Evolutionary conservation across 2,797 vertebrate species (phyloP), one percentile per base, ranked within the genome.

Genomic region (Sebastes nivosus): DNA sequence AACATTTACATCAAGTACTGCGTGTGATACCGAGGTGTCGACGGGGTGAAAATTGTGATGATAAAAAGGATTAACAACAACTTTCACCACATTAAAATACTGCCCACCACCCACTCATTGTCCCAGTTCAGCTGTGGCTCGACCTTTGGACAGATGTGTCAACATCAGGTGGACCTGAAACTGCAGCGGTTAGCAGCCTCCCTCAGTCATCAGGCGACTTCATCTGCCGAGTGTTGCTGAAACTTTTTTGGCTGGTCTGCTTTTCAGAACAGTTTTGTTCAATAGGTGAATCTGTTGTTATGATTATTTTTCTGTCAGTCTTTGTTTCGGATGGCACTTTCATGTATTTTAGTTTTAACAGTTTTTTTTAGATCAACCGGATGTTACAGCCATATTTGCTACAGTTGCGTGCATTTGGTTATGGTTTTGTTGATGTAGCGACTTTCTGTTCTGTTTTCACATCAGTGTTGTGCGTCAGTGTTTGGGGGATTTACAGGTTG

Each of bases 121-220:
- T 52, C 58, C n/a, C 60, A 30, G 38, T 52, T 65, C 29, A 67
- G 60, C 36, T 36, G 65, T 14, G 16, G 55, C 20, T 46, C 59
- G 67, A 93, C 83, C 92, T 93, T 92, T 93, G 91, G 85, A 89
- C 83, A 2, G 81, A 86, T 67, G 73, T 77, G 82, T 84, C 65
- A 25, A 70, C 75, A 80, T 84, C 68, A 71, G 72, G 83, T 54
- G 61, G 84, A 78, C 63, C 30, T 76, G 52, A 68, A 60, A 42
- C 68, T 68, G 25, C 70, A 11, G 77, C 16, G 16, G 66, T 69
- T 42, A 29, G 50, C 34, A 69, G 72, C 71, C 16, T n/a, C 80
- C 29, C 30, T 85, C 83, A 80, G 54, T 85, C 67, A 52, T 76
- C 69, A 38, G 60, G 55, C 4, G 22, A 69, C 84, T 58, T 82